A percentile compares a stretch with the other conserved stretches of the same genome.
Conservation (phyloP, 1,140 invertebrate species). For the Pteromalus puparum region DNA sequence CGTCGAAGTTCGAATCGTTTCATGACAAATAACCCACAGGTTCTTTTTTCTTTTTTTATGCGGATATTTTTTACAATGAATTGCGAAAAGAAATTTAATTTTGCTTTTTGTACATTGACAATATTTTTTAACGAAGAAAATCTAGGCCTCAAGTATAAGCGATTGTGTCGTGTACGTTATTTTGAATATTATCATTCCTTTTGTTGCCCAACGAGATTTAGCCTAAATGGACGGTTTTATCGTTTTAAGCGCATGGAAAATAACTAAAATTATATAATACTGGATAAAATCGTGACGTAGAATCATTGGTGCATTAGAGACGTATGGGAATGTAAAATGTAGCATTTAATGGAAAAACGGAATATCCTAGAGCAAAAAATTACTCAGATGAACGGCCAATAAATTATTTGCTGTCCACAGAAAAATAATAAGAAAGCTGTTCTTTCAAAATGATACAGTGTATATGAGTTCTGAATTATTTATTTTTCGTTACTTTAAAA, state of each 20-base stretch:
- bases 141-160: background rate
- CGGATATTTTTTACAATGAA: background rate
- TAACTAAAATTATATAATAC: conserved; percentile 31
- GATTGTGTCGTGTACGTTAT: background rate
- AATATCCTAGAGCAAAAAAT: conserved; percentile 29
- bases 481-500: background rate
- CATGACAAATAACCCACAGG: background rate
- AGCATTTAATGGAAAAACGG: conserved; percentile 25
- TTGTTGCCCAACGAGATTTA: background rate
- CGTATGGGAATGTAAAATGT: conserved; percentile 35
- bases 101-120: background rate
- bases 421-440: background rate
- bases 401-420: background rate
- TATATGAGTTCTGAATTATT: background rate
- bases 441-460: background rate
- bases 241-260: background rate
- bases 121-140: background rate
- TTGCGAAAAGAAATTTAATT: background rate
- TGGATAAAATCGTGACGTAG: conserved; percentile 38
- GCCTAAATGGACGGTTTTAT: background rate
- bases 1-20: background rate
- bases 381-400: background rate
- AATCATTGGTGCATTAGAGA: conserved; percentile 32
- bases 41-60: no score
- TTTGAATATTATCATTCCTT: background rate